Evolutionary conservation across 2,888 invertebrate genomes (phyloP), one percentile per base, ranked within the genome.

Genomic region (Tromatobia lineatoria): DNA sequence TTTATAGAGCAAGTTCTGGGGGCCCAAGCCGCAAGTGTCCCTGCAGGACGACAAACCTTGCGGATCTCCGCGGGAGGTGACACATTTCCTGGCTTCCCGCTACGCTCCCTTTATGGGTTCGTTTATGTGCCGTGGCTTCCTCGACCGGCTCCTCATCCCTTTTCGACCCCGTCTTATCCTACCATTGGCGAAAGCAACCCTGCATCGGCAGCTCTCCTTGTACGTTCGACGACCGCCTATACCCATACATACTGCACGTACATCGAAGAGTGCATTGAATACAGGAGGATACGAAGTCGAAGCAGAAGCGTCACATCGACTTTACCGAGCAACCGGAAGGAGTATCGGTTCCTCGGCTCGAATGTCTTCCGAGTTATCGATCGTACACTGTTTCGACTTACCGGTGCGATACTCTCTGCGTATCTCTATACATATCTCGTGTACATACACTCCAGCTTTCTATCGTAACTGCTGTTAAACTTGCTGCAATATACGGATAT

Each of bases 41-140:
- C 85, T 83, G 78, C 87, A 85, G 86, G 85, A 86, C 86, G 79
- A 83, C 86, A 85, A 85, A 86, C 86, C 88, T 88, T 85, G 76
- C 86, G 77, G 86, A 86, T 85, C 86, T 85, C 87, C 83, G 74
- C 85, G 82, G 87, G 87, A 86, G 88, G 87, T 87, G 88, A 87
- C 87, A 87, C 89, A 88, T 88, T 89, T 88, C 88, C 89, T 86
- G 88, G 85, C 87, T 85, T 83, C 79, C 84, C 87, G 85, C 86
- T 81, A 85, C 73, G 87, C 69, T 82, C 85, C 76, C 81, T 83
- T 79, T 81, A 83, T 77, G 79, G 84, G 71, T 77, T 80, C 86
- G 79, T 82, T 86, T 84, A 83, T 86, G 78, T 57, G 52, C 54
- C 38, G 29, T 83, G 61, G 50, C 61, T 59, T 64, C 42, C 57